phyloP scores from a whole-genome alignment of 92 coral and sea anemone genomes.

The Porites divaricata region DNA sequence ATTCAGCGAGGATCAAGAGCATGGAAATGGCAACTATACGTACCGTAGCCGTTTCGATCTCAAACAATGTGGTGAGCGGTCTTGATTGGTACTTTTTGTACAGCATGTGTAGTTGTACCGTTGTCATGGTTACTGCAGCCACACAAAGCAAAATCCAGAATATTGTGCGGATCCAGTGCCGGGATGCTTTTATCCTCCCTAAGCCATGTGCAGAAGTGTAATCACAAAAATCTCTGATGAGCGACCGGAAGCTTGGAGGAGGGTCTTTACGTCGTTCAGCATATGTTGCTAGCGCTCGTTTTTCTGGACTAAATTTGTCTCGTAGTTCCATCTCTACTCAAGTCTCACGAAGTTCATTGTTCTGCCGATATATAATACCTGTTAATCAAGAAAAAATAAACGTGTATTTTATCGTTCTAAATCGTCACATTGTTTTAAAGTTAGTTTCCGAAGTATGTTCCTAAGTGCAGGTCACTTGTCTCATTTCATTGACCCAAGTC shows the following conservation, averaged over 20 bases:
- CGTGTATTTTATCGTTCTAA: too few species aligned
- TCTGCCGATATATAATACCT: too few species aligned
- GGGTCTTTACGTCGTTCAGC: neutral
- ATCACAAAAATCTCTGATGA: slow-evolving; percentile 51
- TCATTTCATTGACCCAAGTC: too few species aligned
- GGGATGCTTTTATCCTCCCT: slow-evolving; percentile 58
- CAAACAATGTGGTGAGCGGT: slow-evolving; percentile 59
- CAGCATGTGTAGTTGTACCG: slow-evolving; percentile 46
- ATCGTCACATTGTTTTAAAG: too few species aligned
- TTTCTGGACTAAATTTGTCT: neutral
- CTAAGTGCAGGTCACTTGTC: too few species aligned
- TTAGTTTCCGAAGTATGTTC: too few species aligned
- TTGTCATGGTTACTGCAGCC: slow-evolving; percentile 53
- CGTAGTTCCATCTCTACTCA: slow-evolving; percentile 17
- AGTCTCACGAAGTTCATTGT: too few species aligned
- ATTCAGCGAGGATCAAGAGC: neutral
- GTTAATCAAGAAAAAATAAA: too few species aligned
- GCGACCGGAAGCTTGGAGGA: neutral
- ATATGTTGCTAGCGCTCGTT: neutral
- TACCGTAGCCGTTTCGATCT: slow-evolving; percentile 58
- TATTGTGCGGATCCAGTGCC: slow-evolving; percentile 20
- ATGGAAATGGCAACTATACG: neutral
- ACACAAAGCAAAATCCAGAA: slow-evolving; percentile 52
- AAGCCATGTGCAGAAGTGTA: slow-evolving; percentile 78
- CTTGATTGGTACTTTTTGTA: slow-evolving; percentile 49